phyloP scores from a whole-genome alignment of 1,140 invertebrate genomes.

The Penaeus indicus region DNA sequence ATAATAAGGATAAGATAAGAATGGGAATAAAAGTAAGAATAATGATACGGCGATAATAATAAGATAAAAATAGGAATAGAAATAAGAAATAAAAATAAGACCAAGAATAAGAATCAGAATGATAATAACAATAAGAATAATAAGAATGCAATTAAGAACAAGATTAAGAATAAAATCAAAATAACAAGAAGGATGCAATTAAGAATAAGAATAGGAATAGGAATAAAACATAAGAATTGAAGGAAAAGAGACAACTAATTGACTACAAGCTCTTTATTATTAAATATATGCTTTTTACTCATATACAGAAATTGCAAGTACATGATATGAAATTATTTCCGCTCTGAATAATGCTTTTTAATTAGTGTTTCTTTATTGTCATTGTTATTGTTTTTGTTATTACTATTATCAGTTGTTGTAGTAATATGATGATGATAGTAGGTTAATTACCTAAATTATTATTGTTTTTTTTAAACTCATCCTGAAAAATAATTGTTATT shows the following conservation, averaged over 20 bases:
- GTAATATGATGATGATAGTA: too few species aligned
- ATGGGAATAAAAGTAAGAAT: constrained; percentile 1
- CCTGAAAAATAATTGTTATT: too few species aligned
- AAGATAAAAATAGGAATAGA: not conserved
- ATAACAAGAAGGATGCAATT: not conserved
- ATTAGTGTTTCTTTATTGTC: too few species aligned
- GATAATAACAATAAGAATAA: constrained; percentile 18
- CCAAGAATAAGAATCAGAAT: not conserved
- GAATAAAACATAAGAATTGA: not conserved
- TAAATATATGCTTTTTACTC: not conserved
- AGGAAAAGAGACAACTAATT: not conserved
- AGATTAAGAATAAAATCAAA: not conserved
- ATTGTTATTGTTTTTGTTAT: too few species aligned
- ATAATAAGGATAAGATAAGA: not conserved
- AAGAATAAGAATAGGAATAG: constrained; percentile 7
- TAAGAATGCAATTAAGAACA: not conserved
- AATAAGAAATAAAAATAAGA: constrained; percentile 15
- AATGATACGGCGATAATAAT: not conserved
- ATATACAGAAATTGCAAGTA: not conserved
- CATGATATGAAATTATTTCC: too few species aligned
- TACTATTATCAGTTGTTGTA: too few species aligned
- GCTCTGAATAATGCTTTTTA: too few species aligned
- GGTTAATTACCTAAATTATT: too few species aligned
- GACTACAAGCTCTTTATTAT: not conserved
- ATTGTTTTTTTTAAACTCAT: too few species aligned